Evolutionary conservation across 2,888 invertebrate species (phyloP), one percentile per base, ranked within the genome.

Genomic region (Drosophila rubida): DNA sequence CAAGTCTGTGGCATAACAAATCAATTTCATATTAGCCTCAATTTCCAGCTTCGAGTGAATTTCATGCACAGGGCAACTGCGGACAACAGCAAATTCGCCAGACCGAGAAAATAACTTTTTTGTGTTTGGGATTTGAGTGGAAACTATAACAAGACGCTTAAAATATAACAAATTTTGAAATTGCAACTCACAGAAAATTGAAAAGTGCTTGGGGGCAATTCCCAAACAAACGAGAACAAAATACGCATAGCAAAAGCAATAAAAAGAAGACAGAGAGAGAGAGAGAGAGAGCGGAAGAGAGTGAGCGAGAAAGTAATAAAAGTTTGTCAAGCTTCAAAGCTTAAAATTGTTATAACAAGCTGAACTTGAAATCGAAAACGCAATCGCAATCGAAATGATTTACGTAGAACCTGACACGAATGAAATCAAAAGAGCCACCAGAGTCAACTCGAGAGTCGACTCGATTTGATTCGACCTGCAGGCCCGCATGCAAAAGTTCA

Each of bases 331-430:
- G 19, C 60, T 78, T n/a, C 39, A 42, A 9, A 63, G 69, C 69
- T 68, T 66, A 45, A 69, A 53, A 68, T 61, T 61, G 69, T 61
- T 74, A 53, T 69, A 64, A 70, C 61, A 78, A 75, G 57, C 64
- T 86, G 81, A 82, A 80, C 86, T 83, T 82, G 81, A 86, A 80
- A 83, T 80, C 61, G 63, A 82, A 82, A 69, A 69, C 30, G 19
- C 19, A 19, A 19, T 19, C 19, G 44, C 50, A 61, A 58, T 64
- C 16, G 44, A 61, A 49, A 58, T 58, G 27, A 61, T 53, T 39
- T 30, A 58, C 27, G 13, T 50, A 37, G 46, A 59, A 75, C 14
- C 39, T 35, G 58, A 67, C 39, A 45, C 60, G 63, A 60, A 53
- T 50, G 53, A 57, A 69, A 74, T 80, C 55, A 77, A 73, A 73